These are phyloP conservation scores for Epistrophella euchroma DNA, from an alignment of 2,888 invertebrate species.

Conservation along the genomic window DNA sequence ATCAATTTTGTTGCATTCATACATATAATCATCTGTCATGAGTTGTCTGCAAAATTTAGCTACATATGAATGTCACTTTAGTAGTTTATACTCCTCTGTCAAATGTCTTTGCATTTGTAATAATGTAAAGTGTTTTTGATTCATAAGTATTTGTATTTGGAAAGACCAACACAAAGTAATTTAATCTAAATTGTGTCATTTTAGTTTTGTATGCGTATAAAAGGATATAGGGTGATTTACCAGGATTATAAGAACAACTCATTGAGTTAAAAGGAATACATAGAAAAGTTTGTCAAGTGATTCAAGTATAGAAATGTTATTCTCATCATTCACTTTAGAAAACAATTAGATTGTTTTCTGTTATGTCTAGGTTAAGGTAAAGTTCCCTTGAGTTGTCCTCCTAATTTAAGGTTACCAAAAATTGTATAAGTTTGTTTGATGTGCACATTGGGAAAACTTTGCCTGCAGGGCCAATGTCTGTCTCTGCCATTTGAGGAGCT, in stretches of 20 bases:
- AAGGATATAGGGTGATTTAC: not conserved
- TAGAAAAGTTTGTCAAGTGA: conserved; percentile 31
- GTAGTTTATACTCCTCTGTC: not conserved
- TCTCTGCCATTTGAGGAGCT: too few relatives aligned
- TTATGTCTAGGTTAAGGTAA: not conserved
- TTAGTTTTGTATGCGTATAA: not conserved
- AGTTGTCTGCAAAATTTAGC: not conserved
- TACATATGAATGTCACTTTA: conserved; percentile 22
- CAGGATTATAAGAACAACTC: conserved; percentile 28
- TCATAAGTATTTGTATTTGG: not conserved
- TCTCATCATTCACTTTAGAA: conserved; percentile 7
- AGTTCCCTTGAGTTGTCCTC: not conserved
- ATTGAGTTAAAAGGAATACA: conserved; percentile 37
- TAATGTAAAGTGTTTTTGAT: conserved; percentile 14
- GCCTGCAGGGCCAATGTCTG: too few relatives aligned
- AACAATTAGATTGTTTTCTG: not conserved
- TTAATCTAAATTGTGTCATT: not conserved
- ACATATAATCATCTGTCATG: conserved; percentile 45
- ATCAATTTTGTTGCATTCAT: conserved; percentile 63
- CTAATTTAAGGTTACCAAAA: not conserved
- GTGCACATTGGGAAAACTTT: not conserved
- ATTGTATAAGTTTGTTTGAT: not conserved
- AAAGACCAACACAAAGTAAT: conserved; percentile 38
- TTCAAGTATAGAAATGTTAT: conserved; percentile 26
- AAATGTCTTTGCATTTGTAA: conserved; percentile 7